These are phyloP conservation scores for Troilus luridus DNA, from an alignment of 2,888 invertebrate species.

Conservation along the genomic window DNA sequence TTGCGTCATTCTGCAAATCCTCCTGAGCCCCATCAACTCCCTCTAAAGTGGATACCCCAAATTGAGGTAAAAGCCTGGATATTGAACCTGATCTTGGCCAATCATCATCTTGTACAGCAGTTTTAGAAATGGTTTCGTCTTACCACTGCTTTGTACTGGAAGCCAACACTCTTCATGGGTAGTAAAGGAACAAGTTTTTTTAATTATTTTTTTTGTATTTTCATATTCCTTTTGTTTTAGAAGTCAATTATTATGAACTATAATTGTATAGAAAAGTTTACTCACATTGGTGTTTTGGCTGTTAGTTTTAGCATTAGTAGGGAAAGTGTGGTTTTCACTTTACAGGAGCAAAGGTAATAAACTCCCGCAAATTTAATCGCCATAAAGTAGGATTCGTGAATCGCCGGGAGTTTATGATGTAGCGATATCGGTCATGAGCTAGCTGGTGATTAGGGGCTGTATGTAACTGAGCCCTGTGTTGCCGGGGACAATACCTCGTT, in stretches of 20 bases:
- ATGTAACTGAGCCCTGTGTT: constrained; percentile 10
- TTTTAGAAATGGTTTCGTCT: too few species aligned
- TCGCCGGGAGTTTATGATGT: constrained; percentile 17
- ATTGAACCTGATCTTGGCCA: too few species aligned
- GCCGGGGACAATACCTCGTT: constrained; percentile 29
- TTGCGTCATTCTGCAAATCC: too few species aligned
- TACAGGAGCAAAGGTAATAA: neutral
- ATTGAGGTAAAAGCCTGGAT: too few species aligned
- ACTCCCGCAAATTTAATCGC: neutral
- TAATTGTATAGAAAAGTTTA: neutral
- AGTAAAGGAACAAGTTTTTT: too few species aligned
- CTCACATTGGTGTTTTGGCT: neutral
- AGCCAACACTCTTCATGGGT: too few species aligned
- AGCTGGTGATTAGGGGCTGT: neutral
- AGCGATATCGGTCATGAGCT: constrained; percentile 35
- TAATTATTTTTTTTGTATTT: neutral
- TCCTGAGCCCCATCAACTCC: too few species aligned
- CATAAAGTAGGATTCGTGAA: constrained; percentile 36
- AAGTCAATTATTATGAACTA: neutral
- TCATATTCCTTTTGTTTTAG: neutral
- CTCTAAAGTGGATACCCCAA: too few species aligned
- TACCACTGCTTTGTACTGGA: too few species aligned
- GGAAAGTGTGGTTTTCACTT: neutral
- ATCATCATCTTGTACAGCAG: too few species aligned
- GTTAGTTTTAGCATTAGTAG: neutral